Evolutionary conservation across 2,888 invertebrate genomes (phyloP), one percentile per base, ranked within the genome.

Genomic region (Pinctada fucata): DNA sequence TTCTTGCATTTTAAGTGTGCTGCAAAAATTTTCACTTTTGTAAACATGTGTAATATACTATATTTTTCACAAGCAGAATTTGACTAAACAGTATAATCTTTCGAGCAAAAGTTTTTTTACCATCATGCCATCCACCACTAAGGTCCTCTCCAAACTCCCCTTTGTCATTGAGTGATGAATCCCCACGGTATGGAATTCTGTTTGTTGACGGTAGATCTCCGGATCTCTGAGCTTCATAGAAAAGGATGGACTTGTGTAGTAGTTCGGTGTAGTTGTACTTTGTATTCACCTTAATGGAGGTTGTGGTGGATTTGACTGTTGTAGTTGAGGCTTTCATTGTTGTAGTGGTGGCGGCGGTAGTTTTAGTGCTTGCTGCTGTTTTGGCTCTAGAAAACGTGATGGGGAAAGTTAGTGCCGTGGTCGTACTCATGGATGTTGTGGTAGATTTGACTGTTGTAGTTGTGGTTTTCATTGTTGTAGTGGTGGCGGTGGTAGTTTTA

Each of bases 161-260:
- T 2, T 87, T 85, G 74, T 90, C 90, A 4, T 75, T 79, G 5
- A 88, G 77, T 3, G 86, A 87, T 0, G 90, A 90, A 78, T 89
- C 87, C 4, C 86, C 84, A 67, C 90, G 82, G 87, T 88, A 90
- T 2, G 82, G 81, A 10, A 90, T 82, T 3, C 88, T 79, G 82
- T 90, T 90, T 69, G 73, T 75, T 13, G 79, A 73, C 0, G 90
- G 90, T 6, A 90, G 85, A 69, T 83, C 82, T 8, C 90, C 90
- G 3, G 89, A 88, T 48, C 89, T 75, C 84, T 90, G 89, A 1
- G 88, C 89, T 79, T 90, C 90, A 78, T 90, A 90, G 84, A 90
- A 90, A 66, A 90, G 76, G 48, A 89, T 84, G 10, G 90, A 89
- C 79, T 86, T 85, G 64, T 82, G 67, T 47, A 89, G 82, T 6